phyloP scores from a whole-genome alignment of 2,888 invertebrate species.

The Toxonevra muliebris region DNA sequence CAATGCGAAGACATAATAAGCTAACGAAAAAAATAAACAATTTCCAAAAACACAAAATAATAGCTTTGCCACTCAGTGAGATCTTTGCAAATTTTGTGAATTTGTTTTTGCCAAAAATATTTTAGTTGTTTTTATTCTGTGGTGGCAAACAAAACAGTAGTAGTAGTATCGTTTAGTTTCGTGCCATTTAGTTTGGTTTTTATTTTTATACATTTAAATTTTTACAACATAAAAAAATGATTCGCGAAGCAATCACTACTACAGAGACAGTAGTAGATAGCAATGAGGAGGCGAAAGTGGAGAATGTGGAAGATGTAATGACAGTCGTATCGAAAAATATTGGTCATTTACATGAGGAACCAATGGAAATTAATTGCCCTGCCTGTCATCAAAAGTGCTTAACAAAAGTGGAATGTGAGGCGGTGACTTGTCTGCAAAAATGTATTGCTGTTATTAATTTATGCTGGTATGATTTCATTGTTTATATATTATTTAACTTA shows the following conservation, averaged over 20 bases:
- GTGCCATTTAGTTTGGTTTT: no score
- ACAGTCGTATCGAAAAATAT: slow-evolving; percentile 51
- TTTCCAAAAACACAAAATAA: not conserved
- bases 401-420: slow-evolving; percentile 46
- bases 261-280: no score
- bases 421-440: slow-evolving; percentile 51
- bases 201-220: no score
- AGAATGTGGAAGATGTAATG: slow-evolving; percentile 39
- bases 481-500: not conserved
- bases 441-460: slow-evolving; percentile 50
- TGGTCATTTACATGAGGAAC: slow-evolving; percentile 49
- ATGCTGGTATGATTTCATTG: slow-evolving; percentile 50
- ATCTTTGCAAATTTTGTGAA: no score
- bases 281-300: slow-evolving; percentile 21
- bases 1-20: slow-evolving; percentile 15
- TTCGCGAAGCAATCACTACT: no score
- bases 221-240: no score
- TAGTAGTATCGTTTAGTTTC: no score
- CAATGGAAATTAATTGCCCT: slow-evolving; percentile 54
- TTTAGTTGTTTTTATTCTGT: no score
- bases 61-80: slow-evolving; percentile 1
- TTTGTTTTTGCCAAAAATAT: no score
- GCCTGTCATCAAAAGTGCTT: slow-evolving; percentile 48
- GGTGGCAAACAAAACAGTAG: no score
- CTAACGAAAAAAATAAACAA: slow-evolving; percentile 4